A percentile compares a stretch with the other conserved stretches of the same genome.
Conservation (phyloP, 2,113 vertebrate species). For the Astur gentilis region DNA sequence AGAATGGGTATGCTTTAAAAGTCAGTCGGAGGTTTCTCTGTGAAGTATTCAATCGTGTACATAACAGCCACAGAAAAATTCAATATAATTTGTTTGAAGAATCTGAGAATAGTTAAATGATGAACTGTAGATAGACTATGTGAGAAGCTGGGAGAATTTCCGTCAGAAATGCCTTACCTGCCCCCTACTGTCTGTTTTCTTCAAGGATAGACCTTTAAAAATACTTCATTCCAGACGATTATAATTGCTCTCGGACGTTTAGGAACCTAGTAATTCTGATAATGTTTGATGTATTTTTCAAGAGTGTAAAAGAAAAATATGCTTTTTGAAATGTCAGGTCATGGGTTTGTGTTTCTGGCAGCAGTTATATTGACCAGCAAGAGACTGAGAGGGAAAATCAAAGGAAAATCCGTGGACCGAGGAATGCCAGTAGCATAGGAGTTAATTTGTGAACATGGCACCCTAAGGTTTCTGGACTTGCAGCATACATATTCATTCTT, state of each 20-base stretch:
- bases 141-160: neutral
- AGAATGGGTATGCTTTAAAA: neutral
- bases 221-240: neutral
- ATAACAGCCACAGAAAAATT: neutral
- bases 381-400: neutral
- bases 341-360: neutral
- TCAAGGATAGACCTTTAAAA: neutral
- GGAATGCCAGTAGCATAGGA: neutral
- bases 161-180: neutral
- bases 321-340: neutral
- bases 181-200: neutral
- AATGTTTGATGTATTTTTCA: neutral
- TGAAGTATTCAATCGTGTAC: neutral
- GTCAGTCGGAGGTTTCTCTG: neutral
- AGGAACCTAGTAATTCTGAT: neutral
- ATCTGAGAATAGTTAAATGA: neutral
- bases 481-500: neutral
- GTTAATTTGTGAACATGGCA: conserved; percentile 3
- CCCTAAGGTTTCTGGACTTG: neutral
- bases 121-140: neutral
- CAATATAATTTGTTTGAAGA: neutral
- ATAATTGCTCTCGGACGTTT: neutral
- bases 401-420: neutral
- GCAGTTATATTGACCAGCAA: neutral
- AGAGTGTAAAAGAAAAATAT: neutral